Evolutionary conservation across 2,113 vertebrate species (phyloP), one percentile per base, ranked within the genome.

Genomic region (Cyphomyrus plagiostoma): DNA sequence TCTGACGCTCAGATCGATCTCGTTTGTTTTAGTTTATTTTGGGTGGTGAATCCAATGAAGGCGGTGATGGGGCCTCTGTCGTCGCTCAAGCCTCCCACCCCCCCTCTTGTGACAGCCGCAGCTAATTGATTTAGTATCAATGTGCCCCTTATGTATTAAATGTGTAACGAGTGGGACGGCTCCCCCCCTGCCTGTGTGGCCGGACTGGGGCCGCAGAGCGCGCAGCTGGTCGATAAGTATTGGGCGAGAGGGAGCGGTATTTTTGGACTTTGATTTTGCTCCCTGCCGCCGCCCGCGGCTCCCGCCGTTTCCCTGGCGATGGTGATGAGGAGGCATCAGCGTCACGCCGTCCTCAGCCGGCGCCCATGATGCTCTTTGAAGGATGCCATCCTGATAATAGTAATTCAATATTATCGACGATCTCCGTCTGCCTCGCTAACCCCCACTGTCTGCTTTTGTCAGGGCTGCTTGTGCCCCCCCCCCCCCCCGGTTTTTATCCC

Each of bases 181-280:
- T 15, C n/a, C 35, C 45, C 70, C 19, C 23, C 48, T 3, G 23
- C 83, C 83, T 50, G 48, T 4, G 23, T 48, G 45, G 83, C 83
- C 10, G 23, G 46, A 86, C 48, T 46, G 48, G 23, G 48, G 45
- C 45, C 35, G 2, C 74, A 26, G 83, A 46, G 11, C n/a, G 4
- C 48, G 2, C 19, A 11, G 62, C 19, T 21, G 87, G 42, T 45
- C 53, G 58, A 88, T 66, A 62, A n/a, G n/a, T 70, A 48, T 88
- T 46, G 39, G 87, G 58, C n/a, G 11, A 50, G 39, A 23, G 87
- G 42, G 42, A 48, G 58, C 10, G 11, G 45, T 88, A 88, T 88
- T 70, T 88, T 88, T 70, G 42, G 42, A 66, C 58, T 88, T 88
- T 87, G 86, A 42, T 87, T 87, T 58, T 88, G 39, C 21, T n/a